These are phyloP conservation scores for Epinephelus lanceolatus DNA, from an alignment of 2,113 vertebrate species.

Conservation along the genomic window DNA sequence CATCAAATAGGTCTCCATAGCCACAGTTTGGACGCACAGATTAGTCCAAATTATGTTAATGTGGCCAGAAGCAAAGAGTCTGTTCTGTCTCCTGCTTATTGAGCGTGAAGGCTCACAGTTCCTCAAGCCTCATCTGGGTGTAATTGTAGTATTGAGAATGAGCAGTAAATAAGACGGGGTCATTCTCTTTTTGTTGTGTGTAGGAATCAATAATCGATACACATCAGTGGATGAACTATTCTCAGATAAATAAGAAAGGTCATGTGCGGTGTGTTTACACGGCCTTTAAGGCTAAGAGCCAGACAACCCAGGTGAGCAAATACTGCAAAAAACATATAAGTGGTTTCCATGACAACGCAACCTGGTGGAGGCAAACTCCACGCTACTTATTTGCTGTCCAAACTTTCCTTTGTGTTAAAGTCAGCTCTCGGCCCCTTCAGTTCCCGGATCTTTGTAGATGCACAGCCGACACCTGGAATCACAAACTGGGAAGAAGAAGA, in stretches of 20 bases:
- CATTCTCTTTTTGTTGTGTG: background rate
- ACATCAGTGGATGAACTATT: background rate
- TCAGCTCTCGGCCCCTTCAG: background rate
- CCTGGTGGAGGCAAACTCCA: conserved; percentile 12
- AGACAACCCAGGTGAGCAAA: conserved; percentile 57
- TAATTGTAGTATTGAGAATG: conserved; percentile 26
- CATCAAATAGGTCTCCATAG: conserved; percentile 37
- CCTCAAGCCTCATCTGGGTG: conserved; percentile 14
- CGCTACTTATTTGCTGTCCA: conserved; percentile 18
- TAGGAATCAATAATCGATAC: conserved; percentile 25
- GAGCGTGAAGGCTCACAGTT: conserved; percentile 41
- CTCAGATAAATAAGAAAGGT: background rate
- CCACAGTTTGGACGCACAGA: conserved; percentile 41
- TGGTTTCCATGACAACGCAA: conserved; percentile 63
- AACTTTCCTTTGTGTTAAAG: conserved; percentile 37
- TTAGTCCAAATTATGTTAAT: conserved; percentile 48
- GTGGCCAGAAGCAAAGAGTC: conserved; percentile 46
- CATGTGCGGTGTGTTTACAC: conserved; percentile 17
- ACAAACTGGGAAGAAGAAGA: background rate
- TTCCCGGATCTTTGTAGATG: conserved; percentile 5
- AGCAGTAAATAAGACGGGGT: conserved; percentile 2
- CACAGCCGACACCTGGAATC: background rate
- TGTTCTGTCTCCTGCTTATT: conserved; percentile 60
- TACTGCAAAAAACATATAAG: conserved; percentile 48
- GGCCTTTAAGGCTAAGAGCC: conserved; percentile 4